Conservation (phyloP, 2,113 vertebrate species). For the Castor canadensis region DNA sequence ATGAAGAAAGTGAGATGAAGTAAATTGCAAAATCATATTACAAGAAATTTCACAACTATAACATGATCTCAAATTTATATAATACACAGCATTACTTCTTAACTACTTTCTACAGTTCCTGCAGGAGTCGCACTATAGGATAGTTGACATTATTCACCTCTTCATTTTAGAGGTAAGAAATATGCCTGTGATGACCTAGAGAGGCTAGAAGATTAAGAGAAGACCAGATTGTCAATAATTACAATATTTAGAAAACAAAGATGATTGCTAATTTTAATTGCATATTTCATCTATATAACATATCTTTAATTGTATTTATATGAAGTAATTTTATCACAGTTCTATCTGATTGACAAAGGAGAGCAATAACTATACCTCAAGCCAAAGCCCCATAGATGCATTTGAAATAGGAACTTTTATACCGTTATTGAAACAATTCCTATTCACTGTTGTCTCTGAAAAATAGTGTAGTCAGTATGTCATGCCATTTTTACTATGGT, state of each 20-base stretch:
- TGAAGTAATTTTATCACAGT: not conserved
- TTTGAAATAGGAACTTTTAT: not conserved
- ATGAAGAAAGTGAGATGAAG: too few relatives aligned
- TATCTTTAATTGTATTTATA: not conserved
- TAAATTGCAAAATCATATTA: not conserved
- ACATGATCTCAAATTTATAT: not conserved
- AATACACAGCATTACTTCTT: not conserved
- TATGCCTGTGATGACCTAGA: not conserved
- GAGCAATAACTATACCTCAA: slow-evolving; percentile 8
- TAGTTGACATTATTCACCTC: not conserved
- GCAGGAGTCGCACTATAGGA: not conserved
- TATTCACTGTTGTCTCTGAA: not conserved
- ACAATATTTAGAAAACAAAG: not conserved
- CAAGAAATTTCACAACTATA: not conserved
- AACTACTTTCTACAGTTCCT: not conserved
- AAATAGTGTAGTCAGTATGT: too few relatives aligned
- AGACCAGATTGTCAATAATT: too few relatives aligned
- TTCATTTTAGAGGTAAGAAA: not conserved
- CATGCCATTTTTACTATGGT: too few relatives aligned
- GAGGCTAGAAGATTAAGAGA: not conserved
- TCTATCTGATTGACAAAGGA: slow-evolving; percentile 3
- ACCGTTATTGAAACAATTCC: not conserved
- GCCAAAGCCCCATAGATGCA: not conserved
- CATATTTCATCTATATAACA: not conserved
- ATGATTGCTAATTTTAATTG: not conserved